A percentile compares a stretch with the other conserved stretches of the same genome.
Evolutionary conservation across 1,140 invertebrate species (phyloP).

Genomic region (Anthonomus grandis): DNA sequence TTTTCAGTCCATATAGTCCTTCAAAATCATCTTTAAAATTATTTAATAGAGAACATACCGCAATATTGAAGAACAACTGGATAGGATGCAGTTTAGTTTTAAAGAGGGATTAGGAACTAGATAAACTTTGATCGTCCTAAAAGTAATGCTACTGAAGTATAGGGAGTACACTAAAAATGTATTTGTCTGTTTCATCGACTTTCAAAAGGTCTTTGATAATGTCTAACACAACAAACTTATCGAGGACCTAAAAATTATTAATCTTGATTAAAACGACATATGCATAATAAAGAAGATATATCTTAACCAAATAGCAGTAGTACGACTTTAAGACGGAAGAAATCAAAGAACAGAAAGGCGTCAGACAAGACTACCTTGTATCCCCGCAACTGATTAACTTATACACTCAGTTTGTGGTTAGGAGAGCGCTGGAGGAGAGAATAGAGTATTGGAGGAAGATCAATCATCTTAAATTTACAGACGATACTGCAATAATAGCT

Average conservation of each 20-base stretch:
- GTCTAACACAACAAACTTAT: neutral
- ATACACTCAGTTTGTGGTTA: neutral
- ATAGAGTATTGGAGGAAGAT: neutral
- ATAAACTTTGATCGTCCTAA: neutral
- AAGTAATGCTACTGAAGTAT: neutral
- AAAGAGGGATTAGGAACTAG: neutral
- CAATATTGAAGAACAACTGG: neutral
- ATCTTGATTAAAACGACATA: neutral
- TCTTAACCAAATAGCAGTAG: neutral
- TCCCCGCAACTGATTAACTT: neutral
- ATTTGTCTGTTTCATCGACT: neutral
- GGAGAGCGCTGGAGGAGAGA: neutral
- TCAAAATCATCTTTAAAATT: too few relatives aligned
- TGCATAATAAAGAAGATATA: neutral
- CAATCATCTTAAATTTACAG: too few relatives aligned
- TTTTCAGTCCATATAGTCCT: too few relatives aligned
- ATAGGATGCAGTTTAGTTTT: neutral
- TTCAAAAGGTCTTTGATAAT: neutral
- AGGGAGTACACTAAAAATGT: neutral
- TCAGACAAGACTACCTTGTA: neutral
- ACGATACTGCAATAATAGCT: too few relatives aligned
- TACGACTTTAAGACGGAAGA: neutral
- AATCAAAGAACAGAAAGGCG: neutral
- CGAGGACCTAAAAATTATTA: neutral
- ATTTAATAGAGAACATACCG: too few relatives aligned